A percentile compares a stretch with the other conserved stretches of the same genome.
These are phyloP conservation scores for Metacarcinus magister DNA, from an alignment of 2,888 invertebrate genomes.

Conservation along the genomic window DNA sequence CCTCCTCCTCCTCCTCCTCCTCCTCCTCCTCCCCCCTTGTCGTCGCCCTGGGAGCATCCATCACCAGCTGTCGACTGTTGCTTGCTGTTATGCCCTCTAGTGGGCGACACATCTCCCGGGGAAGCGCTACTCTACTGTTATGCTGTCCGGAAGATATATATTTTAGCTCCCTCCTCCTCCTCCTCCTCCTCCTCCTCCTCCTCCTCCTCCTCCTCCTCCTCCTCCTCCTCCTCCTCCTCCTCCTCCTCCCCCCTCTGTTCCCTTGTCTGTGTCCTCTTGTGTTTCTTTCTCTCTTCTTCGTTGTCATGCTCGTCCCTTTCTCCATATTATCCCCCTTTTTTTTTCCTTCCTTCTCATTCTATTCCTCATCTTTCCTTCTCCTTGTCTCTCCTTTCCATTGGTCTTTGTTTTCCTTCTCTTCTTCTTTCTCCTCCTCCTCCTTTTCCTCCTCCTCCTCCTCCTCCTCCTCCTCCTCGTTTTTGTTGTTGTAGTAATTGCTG, in stretches of 20 bases:
- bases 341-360: neutral
- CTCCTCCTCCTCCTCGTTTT: neutral
- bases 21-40: neutral
- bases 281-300: neutral
- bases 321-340: neutral
- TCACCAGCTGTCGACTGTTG: constrained; percentile 11
- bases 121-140: neutral
- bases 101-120: constrained; percentile 31
- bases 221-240: neutral
- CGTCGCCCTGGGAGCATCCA: neutral
- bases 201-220: neutral
- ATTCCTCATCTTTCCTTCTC: neutral
- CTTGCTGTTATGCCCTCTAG: constrained; percentile 36
- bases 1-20: neutral
- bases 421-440: neutral
- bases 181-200: no score
- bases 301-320: neutral
- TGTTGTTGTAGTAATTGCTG: neutral
- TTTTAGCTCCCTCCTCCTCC: neutral
- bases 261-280: neutral
- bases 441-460: neutral
- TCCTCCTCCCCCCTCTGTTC: neutral
- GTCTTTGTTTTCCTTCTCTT: neutral
- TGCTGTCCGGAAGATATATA: neutral
- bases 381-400: neutral